Percentiles rank a stretch among this genome's conserved stretches.
Evolutionary conservation across 1,140 invertebrate species (phyloP).

Genomic region (roundworm (Caenorhabditis elegans)): DNA sequence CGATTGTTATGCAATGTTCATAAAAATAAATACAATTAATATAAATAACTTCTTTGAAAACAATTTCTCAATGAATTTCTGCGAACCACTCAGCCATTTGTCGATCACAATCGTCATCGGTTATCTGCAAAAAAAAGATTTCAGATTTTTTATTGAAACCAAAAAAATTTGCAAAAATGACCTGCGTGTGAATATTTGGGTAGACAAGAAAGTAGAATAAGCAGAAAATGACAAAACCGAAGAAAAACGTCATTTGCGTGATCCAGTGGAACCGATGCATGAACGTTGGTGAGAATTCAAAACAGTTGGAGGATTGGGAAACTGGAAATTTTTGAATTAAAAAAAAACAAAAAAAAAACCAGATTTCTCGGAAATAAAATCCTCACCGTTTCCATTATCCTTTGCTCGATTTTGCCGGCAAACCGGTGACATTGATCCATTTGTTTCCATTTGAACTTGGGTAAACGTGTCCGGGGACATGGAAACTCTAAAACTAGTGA

Average conservation of each 20-base stretch:
- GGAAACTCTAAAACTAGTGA: neutral
- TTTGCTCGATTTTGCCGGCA: neutral
- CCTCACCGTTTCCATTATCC: neutral
- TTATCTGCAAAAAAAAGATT: neutral
- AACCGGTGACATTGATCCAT: neutral
- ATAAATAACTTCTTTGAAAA: neutral
- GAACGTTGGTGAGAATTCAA: neutral
- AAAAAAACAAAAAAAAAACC: too few species aligned
- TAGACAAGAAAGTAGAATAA: conserved; percentile 55
- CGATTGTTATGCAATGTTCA: too few species aligned
- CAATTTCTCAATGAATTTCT: conserved; percentile 14
- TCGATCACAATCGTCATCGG: conserved; percentile 30
- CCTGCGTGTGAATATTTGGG: conserved; percentile 50
- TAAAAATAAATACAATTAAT: conserved; percentile 16
- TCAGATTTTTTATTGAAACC: conserved; percentile 13
- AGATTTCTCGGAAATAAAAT: too few species aligned
- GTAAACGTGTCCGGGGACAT: neutral
- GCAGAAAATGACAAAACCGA: conserved; percentile 53
- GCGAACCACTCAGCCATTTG: conserved; percentile 47
- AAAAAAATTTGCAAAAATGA: neutral
- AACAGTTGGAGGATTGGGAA: neutral
- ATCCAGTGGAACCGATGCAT: conserved; percentile 55
- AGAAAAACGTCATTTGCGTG: conserved; percentile 55
- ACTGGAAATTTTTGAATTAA: neutral
- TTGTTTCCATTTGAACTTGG: neutral